Evolutionary conservation across 35 echinoderm and acorn worm genomes (phyloP).

Genomic region (Heliocidaris erythrogramma): DNA sequence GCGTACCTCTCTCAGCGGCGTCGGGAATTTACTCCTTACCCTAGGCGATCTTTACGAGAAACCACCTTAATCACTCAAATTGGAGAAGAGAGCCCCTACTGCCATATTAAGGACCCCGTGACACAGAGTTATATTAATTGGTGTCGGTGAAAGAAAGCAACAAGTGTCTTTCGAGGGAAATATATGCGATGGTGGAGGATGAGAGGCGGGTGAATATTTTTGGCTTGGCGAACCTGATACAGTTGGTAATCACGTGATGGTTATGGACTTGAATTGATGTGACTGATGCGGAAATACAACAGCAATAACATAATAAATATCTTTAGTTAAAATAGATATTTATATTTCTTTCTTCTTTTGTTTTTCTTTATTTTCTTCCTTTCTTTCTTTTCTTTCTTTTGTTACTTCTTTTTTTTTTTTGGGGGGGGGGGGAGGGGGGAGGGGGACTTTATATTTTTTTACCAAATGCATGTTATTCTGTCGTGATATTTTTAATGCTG

Average conservation of each 20-base stretch:
- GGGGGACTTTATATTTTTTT: no score
- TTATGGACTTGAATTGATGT: background rate
- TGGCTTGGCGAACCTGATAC: background rate
- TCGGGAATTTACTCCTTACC: background rate
- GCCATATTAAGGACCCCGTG: background rate
- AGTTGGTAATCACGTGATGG: background rate
- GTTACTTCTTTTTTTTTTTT: no score
- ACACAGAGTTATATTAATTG: background rate
- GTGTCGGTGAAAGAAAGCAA: background rate
- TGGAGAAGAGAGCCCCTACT: background rate
- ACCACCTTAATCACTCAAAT: background rate
- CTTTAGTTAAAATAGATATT: no score
- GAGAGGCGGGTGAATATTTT: background rate
- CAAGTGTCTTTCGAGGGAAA: background rate
- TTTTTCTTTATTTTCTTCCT: no score
- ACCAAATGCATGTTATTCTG: no score
- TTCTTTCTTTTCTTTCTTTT: no score
- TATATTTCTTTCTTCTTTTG: no score
- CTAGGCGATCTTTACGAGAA: background rate
- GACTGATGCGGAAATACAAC: no score
- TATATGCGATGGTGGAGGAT: background rate
- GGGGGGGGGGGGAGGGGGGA: no score
- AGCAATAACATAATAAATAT: no score
- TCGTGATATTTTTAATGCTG: no score
- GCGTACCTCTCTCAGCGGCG: background rate